phyloP scores from a whole-genome alignment of 2,113 vertebrate genomes.

The Ciconia stormi region DNA sequence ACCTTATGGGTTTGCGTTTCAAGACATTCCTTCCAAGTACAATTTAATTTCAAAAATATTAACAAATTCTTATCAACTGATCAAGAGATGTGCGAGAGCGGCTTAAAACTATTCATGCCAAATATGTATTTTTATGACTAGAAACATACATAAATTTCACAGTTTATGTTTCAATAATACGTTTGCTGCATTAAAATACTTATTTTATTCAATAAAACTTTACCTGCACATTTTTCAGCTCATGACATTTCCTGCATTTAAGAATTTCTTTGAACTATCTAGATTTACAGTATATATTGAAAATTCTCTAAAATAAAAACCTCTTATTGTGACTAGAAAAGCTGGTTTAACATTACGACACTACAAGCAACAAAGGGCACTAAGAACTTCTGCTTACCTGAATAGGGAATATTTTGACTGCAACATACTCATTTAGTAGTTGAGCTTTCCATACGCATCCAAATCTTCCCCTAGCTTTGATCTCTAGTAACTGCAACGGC shows the following conservation, averaged over 20 bases:
- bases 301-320: not conserved
- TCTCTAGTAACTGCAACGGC: conserved; percentile 92
- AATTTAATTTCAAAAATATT: not conserved
- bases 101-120: not conserved
- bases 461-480: conserved; percentile 96
- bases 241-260: not conserved
- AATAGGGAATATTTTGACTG: conserved; percentile 97
- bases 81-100: not conserved
- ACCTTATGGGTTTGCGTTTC: not conserved
- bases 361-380: not conserved
- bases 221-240: not conserved
- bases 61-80: not conserved
- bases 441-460: conserved; percentile 99
- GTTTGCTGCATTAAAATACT: not conserved
- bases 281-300: not conserved
- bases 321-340: not conserved
- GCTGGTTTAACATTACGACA: not conserved
- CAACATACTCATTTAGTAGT: conserved; percentile 91
- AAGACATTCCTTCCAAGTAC: not conserved
- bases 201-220: not conserved
- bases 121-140: not conserved
- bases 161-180: not conserved
- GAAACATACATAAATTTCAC: not conserved
- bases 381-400: conserved; percentile 78
- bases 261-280: not conserved